These are phyloP conservation scores for Leptopterna dolabrata DNA, from an alignment of 2,888 invertebrate genomes.

Conservation along the genomic window DNA sequence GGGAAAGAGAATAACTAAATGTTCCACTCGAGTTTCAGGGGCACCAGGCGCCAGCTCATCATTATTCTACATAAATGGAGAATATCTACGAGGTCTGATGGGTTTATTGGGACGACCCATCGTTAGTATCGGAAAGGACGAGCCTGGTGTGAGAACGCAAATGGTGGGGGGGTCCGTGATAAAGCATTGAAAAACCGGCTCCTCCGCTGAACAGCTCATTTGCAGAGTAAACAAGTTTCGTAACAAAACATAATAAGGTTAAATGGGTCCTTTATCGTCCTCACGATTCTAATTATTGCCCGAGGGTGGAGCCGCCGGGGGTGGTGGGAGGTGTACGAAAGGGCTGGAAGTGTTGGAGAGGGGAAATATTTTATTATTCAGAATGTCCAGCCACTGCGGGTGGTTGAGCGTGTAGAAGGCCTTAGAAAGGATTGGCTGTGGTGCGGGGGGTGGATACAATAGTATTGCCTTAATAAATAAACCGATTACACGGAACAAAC, in stretches of 20 bases:
- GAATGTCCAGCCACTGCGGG: not conserved
- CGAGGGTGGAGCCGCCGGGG: not conserved
- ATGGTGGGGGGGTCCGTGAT: not conserved
- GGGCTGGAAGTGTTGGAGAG: not conserved
- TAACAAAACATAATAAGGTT: not conserved
- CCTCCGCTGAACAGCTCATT: not conserved
- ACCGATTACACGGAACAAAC: constrained; percentile 36
- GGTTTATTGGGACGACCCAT: not conserved
- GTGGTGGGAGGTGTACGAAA: not conserved
- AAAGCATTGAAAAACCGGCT: not conserved
- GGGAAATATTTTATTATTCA: not conserved
- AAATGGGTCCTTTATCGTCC: constrained; percentile 3
- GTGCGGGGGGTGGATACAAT: constrained; percentile 14
- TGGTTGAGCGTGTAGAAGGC: no score
- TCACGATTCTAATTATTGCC: constrained; percentile 8
- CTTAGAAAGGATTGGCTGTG: not conserved
- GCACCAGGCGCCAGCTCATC: not conserved
- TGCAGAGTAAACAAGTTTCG: not conserved
- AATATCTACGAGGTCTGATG: not conserved
- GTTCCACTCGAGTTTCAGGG: no score
- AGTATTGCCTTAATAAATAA: constrained; percentile 41
- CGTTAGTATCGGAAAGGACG: no score
- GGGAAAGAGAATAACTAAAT: no score
- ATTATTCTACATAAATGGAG: not conserved
- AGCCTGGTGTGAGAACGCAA: no score